Percentiles rank a stretch among this genome's conserved stretches.
Conservation (phyloP, 2,113 vertebrate species). For the Delphinus delphis region DNA sequence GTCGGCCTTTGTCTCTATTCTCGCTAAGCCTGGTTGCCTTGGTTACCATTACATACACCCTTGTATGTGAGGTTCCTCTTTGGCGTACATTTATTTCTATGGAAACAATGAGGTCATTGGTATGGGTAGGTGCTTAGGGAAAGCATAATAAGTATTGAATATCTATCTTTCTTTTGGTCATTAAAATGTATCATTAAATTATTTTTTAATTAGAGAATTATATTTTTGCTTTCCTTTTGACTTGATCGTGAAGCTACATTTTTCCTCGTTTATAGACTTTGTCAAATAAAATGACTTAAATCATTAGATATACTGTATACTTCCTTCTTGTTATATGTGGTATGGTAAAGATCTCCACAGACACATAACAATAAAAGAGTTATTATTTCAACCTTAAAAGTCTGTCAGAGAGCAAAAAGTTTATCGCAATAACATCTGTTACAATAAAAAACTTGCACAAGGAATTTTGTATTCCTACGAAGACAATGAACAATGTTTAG, state of each 20-base stretch:
- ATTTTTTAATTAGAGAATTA: not conserved
- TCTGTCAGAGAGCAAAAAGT: not conserved
- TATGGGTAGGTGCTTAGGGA: slow-evolving; percentile 28
- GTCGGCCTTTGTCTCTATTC: slow-evolving; percentile 64
- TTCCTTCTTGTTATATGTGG: not conserved
- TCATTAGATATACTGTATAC: not conserved
- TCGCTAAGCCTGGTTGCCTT: slow-evolving; percentile 68
- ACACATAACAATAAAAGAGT: not conserved
- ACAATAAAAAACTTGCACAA: not conserved
- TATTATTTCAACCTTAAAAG: not conserved
- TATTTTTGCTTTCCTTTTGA: slow-evolving; percentile 47
- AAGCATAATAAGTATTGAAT: slow-evolving; percentile 38
- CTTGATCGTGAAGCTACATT: not conserved
- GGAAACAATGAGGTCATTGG: slow-evolving; percentile 72
- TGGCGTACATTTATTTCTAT: slow-evolving; percentile 75
- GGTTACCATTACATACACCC: slow-evolving; percentile 67
- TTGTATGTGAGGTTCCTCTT: slow-evolving; percentile 54
- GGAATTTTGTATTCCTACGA: slow-evolving; percentile 24
- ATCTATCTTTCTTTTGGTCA: slow-evolving; percentile 26
- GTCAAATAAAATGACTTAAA: slow-evolving; percentile 29
- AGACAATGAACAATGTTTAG: not conserved
- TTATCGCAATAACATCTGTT: not conserved
- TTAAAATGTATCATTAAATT: slow-evolving; percentile 32
- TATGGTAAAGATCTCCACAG: not conserved
- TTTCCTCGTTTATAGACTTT: slow-evolving; percentile 17